Conservation (phyloP, 2,113 vertebrate species). For the Baryphthengus martii region DNA sequence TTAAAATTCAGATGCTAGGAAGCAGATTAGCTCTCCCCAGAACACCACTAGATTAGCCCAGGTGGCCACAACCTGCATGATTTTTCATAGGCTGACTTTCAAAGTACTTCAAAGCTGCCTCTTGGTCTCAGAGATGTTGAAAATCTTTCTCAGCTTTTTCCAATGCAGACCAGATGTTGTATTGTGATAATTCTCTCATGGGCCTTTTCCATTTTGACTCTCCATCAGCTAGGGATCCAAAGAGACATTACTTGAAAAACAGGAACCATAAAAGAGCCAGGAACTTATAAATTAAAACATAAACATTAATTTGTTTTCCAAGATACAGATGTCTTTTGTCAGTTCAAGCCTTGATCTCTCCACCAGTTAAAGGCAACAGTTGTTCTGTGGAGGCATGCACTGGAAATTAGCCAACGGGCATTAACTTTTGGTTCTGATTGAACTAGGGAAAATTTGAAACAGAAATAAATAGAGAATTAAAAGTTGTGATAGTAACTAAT, state of each 20-base stretch:
- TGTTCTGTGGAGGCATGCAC: conserved; percentile 43
- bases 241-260: conserved; percentile 60
- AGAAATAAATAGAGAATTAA: conserved; percentile 30
- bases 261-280: conserved; percentile 63
- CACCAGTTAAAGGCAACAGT: conserved; percentile 59
- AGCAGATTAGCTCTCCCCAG: background rate
- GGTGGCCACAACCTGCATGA: conserved; percentile 15
- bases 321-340: conserved; percentile 66
- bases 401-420: conserved; percentile 54
- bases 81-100: conserved; percentile 13
- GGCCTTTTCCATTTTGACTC: conserved; percentile 62
- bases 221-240: conserved; percentile 53
- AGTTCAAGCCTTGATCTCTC: conserved; percentile 59
- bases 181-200: conserved; percentile 56
- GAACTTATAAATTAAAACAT: conserved; percentile 71
- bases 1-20: background rate
- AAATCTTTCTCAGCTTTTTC: conserved; percentile 50
- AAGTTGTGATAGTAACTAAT: conserved; percentile 2
- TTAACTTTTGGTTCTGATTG: conserved; percentile 59
- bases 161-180: conserved; percentile 64
- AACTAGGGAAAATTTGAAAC: conserved; percentile 44
- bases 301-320: conserved; percentile 68
- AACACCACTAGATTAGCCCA: background rate
- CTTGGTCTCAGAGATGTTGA: background rate
- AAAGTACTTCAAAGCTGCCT: background rate